These are phyloP conservation scores for Spinibarbus caldwelli DNA, from an alignment of 2,797 vertebrate species.

Conservation along the genomic window DNA sequence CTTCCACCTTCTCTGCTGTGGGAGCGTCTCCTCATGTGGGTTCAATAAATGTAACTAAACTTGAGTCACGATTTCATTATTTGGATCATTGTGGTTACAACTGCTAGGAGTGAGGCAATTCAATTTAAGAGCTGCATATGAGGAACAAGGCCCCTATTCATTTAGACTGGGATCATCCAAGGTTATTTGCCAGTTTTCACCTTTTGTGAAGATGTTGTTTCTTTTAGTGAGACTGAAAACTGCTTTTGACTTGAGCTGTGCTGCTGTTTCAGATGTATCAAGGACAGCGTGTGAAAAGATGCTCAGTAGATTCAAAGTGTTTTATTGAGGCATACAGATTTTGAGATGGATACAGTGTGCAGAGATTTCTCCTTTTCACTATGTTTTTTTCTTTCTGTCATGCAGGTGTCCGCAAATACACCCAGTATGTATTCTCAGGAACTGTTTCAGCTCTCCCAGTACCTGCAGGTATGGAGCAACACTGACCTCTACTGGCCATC, in stretches of 20 bases:
- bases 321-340: not conserved
- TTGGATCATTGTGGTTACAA: slow-evolving; percentile 2
- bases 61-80: slow-evolving; percentile 25
- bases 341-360: not conserved
- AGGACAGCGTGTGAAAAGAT: not conserved
- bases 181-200: not conserved
- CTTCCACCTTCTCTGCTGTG: not conserved
- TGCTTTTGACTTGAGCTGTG: not conserved
- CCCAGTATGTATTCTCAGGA: slow-evolving; percentile 99
- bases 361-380: slow-evolving; percentile 9
- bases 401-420: slow-evolving; percentile 96
- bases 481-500: slow-evolving; percentile 68
- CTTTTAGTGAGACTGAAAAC: not conserved
- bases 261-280: not conserved
- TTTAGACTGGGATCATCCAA: not conserved
- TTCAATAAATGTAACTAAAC: slow-evolving; percentile 13
- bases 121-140: not conserved
- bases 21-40: slow-evolving; percentile 9
- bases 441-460: slow-evolving; percentile 99
- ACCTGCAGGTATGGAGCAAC: slow-evolving; percentile 90
- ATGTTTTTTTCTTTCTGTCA: slow-evolving; percentile 22
- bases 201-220: not conserved
- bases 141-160: slow-evolving; percentile 9
- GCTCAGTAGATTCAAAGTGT: not conserved
- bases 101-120: not conserved